These are phyloP conservation scores for Aurelia aurita complex sp. Pacific DNA, from an alignment of 30 jellyfish, hydroid and myxozoan genomes.

Conservation along the genomic window DNA sequence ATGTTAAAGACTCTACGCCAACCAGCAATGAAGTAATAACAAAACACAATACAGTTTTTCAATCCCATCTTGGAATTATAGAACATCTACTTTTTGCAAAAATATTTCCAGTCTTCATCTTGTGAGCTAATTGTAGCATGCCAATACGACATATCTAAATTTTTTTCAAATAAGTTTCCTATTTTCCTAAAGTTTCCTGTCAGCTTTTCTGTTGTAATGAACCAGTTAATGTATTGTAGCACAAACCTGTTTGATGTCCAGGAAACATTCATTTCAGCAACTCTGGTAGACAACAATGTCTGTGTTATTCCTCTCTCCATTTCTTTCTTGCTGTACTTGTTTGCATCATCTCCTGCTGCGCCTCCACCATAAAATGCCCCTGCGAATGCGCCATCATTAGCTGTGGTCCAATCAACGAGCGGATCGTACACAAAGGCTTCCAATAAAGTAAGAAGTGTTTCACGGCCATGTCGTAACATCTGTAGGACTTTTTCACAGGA, in stretches of 20 bases:
- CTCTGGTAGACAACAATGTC: constrained; percentile 94
- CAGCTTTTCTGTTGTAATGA: too few relatives aligned
- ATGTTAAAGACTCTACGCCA: too few relatives aligned
- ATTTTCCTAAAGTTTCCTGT: too few relatives aligned
- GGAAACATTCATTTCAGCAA: constrained; percentile 92
- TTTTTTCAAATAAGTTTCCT: too few relatives aligned
- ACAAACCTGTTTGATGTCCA: constrained; percentile 91
- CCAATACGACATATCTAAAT: too few relatives aligned
- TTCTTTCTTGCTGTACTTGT: constrained; percentile 87
- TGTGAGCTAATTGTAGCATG: too few relatives aligned
- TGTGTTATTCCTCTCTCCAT: constrained; percentile 96
- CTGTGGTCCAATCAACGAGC: constrained; percentile 99
- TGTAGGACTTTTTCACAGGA: constrained; percentile 92
- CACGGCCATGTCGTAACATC: constrained; percentile 94
- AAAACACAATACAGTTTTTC: too few relatives aligned
- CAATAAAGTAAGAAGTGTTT: constrained; percentile 91
- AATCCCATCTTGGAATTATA: too few relatives aligned
- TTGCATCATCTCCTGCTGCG: constrained; percentile 84
- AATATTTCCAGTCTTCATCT: too few relatives aligned
- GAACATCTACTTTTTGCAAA: too few relatives aligned
- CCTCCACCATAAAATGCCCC: constrained; percentile 99
- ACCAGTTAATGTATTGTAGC: too few relatives aligned
- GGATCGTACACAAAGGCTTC: constrained; percentile 99
- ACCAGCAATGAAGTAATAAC: too few relatives aligned
- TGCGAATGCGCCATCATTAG: constrained; percentile 99